Conservation (phyloP, 2,113 vertebrate genomes). For the Megaceryle torquata region DNA sequence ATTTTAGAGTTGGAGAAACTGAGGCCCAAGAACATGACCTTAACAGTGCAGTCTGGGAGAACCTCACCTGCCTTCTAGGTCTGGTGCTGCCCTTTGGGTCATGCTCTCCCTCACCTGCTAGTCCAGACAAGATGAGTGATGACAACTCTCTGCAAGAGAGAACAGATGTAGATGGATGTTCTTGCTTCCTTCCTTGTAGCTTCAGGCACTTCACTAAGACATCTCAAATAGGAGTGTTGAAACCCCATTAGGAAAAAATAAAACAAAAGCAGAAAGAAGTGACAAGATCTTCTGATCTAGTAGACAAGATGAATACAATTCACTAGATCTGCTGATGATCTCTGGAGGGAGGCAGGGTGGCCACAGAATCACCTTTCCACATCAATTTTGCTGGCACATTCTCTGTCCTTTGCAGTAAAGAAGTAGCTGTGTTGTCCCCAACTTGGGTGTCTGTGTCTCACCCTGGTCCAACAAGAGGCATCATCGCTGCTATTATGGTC, state of each 20-base stretch:
- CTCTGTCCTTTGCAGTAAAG: not conserved
- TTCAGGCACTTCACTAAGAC: constrained; percentile 5
- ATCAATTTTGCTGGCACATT: not conserved
- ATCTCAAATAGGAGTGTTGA: not conserved
- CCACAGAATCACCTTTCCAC: not conserved
- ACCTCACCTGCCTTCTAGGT: not conserved
- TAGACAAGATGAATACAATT: not conserved
- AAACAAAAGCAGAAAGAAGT: not conserved
- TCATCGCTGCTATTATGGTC: not conserved
- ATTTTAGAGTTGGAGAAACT: constrained; percentile 25
- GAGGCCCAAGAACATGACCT: not conserved
- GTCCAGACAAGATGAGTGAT: not conserved
- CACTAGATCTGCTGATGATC: not conserved
- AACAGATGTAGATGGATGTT: not conserved
- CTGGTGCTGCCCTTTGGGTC: not conserved
- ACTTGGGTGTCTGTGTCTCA: not conserved
- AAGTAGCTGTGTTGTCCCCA: not conserved
- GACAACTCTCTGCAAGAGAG: not conserved
- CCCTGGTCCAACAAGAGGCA: not conserved
- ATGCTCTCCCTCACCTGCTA: not conserved
- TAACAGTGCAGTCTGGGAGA: not conserved
- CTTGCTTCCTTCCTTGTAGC: not conserved
- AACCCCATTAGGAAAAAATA: not conserved
- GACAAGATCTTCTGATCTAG: not conserved
- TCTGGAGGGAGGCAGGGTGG: not conserved